phyloP scores from a whole-genome alignment of 2,797 vertebrate species.

The Onychomys torridus region DNA sequence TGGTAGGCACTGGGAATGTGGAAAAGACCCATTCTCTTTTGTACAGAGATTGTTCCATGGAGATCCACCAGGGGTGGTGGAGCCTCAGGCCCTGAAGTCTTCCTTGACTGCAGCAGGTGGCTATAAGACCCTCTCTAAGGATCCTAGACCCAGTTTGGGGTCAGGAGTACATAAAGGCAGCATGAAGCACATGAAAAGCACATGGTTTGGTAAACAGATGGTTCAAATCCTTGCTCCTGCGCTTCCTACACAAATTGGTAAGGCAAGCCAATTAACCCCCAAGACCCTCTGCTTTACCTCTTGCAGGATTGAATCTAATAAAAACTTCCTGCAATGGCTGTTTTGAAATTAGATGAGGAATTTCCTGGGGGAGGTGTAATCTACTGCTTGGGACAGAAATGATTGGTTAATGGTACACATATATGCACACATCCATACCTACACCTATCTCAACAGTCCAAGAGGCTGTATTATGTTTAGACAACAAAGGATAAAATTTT shows the following conservation, averaged over 20 bases:
- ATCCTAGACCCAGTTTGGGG: not conserved
- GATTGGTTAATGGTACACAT: not conserved
- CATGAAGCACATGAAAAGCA: too few species aligned
- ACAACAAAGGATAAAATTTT: not conserved
- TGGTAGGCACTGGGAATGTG: not conserved
- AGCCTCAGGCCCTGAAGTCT: not conserved
- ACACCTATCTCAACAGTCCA: not conserved
- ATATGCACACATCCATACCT: fast-evolving
- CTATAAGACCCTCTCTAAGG: not conserved
- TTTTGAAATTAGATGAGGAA: conserved; percentile 37
- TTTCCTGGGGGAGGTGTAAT: not conserved
- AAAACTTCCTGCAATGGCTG: not conserved
- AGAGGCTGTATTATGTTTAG: not conserved
- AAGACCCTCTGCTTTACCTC: not conserved
- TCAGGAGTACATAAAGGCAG: not conserved
- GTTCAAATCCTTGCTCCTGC: not conserved
- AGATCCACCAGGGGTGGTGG: not conserved
- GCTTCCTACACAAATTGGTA: not conserved
- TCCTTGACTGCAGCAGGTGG: too few species aligned
- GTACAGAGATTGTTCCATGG: not conserved
- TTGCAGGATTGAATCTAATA: not conserved
- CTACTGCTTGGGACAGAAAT: not conserved
- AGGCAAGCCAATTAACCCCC: not conserved
- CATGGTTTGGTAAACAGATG: not conserved
- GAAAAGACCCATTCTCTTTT: not conserved